Percentiles rank a stretch among this genome's conserved stretches.
Conservation (phyloP, 2,113 vertebrate genomes). For the Chunga burmeisteri region DNA sequence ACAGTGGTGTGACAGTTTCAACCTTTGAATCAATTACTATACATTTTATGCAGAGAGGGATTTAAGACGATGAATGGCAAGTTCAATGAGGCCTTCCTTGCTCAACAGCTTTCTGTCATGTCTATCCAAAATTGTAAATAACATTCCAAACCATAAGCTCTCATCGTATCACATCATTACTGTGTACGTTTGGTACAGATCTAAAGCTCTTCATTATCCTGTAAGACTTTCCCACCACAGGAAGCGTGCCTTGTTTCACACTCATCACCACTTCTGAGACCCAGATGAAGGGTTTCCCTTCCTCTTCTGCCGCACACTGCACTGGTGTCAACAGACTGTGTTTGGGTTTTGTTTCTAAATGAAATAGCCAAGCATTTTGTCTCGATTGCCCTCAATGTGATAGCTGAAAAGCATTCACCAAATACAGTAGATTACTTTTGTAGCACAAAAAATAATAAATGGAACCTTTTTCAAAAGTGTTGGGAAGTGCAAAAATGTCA, state of each 20-base stretch:
- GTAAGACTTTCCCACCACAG: background rate
- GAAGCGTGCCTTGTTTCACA: background rate
- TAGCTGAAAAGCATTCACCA: background rate
- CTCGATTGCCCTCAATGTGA: background rate
- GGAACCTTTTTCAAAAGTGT: background rate
- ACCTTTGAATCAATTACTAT: background rate
- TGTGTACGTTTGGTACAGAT: background rate
- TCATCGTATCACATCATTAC: background rate
- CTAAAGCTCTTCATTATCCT: background rate
- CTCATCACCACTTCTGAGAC: background rate
- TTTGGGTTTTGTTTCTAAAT: background rate
- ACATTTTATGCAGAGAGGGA: background rate
- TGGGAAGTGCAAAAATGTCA: background rate
- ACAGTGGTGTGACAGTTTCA: background rate
- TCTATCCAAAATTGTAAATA: background rate
- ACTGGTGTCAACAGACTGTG: background rate
- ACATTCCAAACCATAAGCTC: background rate
- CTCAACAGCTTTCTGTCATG: background rate
- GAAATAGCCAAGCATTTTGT: background rate
- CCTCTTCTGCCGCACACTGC: background rate
- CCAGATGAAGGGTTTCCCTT: background rate
- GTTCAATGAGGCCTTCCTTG: background rate
- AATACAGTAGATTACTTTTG: background rate
- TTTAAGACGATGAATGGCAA: background rate
- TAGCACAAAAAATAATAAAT: background rate